These are phyloP conservation scores for Acromyrmex echinatior DNA, from an alignment of 1,140 invertebrate genomes.

Conservation along the genomic window DNA sequence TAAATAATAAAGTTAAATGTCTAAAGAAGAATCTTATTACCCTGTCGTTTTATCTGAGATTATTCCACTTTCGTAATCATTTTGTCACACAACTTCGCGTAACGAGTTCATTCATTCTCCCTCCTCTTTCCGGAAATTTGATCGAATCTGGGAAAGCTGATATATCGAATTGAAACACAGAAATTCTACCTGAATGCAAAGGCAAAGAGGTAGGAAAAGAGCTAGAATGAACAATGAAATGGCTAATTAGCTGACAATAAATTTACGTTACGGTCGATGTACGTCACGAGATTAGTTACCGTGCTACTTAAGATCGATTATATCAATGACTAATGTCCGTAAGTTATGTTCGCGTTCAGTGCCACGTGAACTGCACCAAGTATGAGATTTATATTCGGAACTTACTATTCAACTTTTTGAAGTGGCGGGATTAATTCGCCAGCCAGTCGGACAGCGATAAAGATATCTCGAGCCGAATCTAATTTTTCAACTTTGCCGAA, in stretches of 20 bases:
- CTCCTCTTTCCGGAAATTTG: neutral
- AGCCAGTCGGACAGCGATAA: slow-evolving; percentile 26
- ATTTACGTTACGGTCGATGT: slow-evolving; percentile 61
- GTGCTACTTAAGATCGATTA: slow-evolving; percentile 45
- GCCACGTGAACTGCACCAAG: neutral
- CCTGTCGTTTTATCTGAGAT: neutral
- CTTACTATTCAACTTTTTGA: slow-evolving; percentile 50
- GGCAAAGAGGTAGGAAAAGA: neutral
- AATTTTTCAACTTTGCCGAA: slow-evolving; percentile 33
- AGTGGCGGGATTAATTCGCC: slow-evolving; percentile 42
- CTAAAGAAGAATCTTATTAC: neutral
- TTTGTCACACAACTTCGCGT: neutral
- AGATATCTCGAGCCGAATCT: slow-evolving; percentile 30
- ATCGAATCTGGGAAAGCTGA: neutral
- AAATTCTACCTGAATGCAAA: neutral
- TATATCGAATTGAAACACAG: slow-evolving; percentile 53
- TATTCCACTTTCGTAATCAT: neutral
- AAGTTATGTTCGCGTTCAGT: neutral
- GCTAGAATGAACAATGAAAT: slow-evolving; percentile 11
- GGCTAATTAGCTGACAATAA: slow-evolving; percentile 73
- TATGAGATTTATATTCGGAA: slow-evolving; percentile 46
- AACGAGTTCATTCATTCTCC: neutral
- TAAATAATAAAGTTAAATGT: slow-evolving; percentile 4
- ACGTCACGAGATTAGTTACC: slow-evolving; percentile 50
- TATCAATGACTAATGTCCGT: slow-evolving; percentile 44